Evolutionary conservation across 2,888 invertebrate species (phyloP).

Genomic region (Zaprionus lineosus): DNA sequence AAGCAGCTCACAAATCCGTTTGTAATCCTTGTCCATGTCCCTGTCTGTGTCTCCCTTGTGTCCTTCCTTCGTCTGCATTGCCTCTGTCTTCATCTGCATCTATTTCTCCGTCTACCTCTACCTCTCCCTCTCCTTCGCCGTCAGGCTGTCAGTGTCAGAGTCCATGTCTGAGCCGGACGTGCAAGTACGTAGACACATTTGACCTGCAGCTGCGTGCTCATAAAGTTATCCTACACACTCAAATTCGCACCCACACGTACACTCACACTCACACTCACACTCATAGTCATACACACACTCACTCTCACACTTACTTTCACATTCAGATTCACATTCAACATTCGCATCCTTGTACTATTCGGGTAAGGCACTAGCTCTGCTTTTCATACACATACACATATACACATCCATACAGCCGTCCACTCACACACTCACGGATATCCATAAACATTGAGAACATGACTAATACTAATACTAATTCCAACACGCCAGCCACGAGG

Average conservation of each 20-base stretch:
- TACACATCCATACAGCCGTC: too few species aligned
- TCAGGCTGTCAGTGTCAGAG: too few species aligned
- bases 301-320: not conserved
- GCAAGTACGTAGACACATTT: slow-evolving; percentile 42
- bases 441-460: slow-evolving; percentile 18
- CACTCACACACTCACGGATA: too few species aligned
- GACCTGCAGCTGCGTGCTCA: slow-evolving; percentile 15
- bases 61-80: too few species aligned
- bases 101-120: too few species aligned
- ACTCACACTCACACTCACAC: not conserved
- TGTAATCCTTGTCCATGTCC: not conserved
- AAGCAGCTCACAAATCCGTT: slow-evolving; percentile 21
- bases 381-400: not conserved
- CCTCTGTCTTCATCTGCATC: too few species aligned
- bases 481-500: slow-evolving; percentile 18
- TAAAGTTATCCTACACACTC: too few species aligned
- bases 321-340: not conserved
- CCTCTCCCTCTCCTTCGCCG: too few species aligned
- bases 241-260: not conserved
- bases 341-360: not conserved
- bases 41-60: not conserved
- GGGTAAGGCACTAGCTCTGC: too few species aligned
- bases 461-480: slow-evolving; percentile 42
- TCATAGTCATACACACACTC: not conserved
- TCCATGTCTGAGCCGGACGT: slow-evolving; percentile 43